Evolutionary conservation across 2,113 vertebrate species (phyloP).

Genomic region (Helogale parvula): DNA sequence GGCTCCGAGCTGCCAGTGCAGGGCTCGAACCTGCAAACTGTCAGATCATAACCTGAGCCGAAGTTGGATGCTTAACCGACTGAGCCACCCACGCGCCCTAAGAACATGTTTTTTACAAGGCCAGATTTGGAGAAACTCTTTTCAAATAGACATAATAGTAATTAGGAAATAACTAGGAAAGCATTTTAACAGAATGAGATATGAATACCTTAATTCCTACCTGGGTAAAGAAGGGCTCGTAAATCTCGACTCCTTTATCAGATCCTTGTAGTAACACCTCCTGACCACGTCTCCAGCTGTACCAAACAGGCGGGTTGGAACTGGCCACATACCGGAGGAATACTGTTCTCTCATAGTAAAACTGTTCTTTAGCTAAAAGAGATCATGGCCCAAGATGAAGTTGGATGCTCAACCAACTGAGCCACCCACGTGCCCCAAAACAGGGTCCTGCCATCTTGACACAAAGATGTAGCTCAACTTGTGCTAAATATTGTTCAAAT

Average conservation of each 20-base stretch:
- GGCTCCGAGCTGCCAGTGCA: no score
- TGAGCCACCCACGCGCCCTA: no score
- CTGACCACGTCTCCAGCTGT: constrained; percentile 96
- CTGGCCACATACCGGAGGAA: constrained; percentile 98
- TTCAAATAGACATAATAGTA: neutral
- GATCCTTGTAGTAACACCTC: constrained; percentile 96
- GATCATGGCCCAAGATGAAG: no score
- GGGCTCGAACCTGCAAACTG: no score
- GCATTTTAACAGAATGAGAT: neutral
- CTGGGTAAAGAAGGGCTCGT: constrained; percentile 99
- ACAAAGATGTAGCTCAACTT: neutral
- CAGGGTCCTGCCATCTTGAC: neutral
- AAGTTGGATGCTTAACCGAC: no score
- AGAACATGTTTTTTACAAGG: neutral
- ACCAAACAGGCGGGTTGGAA: constrained; percentile 96
- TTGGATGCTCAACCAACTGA: no score
- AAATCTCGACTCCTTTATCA: constrained; percentile 99
- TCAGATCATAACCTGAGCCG: no score
- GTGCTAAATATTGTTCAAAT: neutral
- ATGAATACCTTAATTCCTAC: constrained; percentile 82
- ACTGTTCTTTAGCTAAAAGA: constrained; percentile 93
- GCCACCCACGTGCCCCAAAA: no score
- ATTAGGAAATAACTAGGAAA: neutral
- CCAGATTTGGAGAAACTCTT: neutral
- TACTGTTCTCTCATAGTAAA: constrained; percentile 97